Conservation (phyloP, 2,797 vertebrate species). For the Chrysocyon brachyurus region DNA sequence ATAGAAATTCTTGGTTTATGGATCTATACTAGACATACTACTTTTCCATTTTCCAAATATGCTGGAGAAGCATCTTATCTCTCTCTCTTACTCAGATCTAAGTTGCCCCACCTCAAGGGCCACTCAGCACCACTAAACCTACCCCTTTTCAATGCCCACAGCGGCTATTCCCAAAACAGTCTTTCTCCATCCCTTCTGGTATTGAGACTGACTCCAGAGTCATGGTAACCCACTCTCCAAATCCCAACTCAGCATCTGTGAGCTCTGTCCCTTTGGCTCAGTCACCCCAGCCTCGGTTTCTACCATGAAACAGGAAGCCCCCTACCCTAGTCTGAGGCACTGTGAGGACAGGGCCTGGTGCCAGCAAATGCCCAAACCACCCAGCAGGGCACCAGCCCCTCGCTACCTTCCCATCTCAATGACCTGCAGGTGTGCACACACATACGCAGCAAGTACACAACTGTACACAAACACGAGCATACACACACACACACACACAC, state of each 20-base stretch:
- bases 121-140: background rate
- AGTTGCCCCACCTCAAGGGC: too few relatives aligned
- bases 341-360: background rate
- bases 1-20: background rate
- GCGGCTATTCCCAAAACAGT: background rate
- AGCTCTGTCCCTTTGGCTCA: background rate
- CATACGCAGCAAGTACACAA: too few relatives aligned
- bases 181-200: background rate
- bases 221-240: background rate
- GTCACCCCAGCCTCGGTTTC: background rate
- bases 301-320: background rate
- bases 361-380: background rate
- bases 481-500: background rate
- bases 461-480: background rate
- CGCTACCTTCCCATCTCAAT: background rate
- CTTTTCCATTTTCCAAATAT: background rate
- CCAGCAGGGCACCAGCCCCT: background rate
- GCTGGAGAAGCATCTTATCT: background rate
- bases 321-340: background rate
- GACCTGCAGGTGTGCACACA: background rate
- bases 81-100: background rate
- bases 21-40: fast-evolving
- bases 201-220: background rate
- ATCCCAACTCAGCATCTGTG: background rate
- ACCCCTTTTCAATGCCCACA: fast-evolving